Evolutionary conservation across 1,140 invertebrate species (phyloP).

Genomic region (Sminthurides bifidus): DNA sequence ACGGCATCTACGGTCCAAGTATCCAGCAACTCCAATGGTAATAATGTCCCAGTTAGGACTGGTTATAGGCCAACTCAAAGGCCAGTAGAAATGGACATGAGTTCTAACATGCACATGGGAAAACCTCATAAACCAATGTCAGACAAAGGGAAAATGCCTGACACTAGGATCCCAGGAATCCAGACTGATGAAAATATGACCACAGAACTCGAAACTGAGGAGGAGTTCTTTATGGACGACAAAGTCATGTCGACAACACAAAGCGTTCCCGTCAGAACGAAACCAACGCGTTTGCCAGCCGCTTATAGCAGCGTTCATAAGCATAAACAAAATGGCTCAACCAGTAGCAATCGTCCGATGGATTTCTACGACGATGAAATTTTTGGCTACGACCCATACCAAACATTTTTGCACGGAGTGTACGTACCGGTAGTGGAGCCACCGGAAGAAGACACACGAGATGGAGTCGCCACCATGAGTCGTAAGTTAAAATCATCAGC

Average conservation of each 20-base stretch:
- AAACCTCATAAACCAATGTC: too few relatives aligned
- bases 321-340: constrained; percentile 6
- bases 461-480: neutral
- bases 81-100: too few relatives aligned
- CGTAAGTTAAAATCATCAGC: too few relatives aligned
- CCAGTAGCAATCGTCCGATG: constrained; percentile 20
- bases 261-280: neutral
- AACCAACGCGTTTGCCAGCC: constrained; percentile 6
- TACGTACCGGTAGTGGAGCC: constrained; percentile 21
- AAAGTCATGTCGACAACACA: constrained; percentile 9
- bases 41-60: too few relatives aligned
- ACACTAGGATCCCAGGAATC: constrained; percentile 10
- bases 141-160: too few relatives aligned
- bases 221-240: neutral
- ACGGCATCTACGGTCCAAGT: too few relatives aligned
- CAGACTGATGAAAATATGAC: constrained; percentile 16
- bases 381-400: constrained; percentile 30
- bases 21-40: too few relatives aligned
- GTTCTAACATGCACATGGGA: too few relatives aligned
- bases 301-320: constrained; percentile 9
- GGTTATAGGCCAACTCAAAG: too few relatives aligned
- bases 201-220: constrained; percentile 8
- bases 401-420: constrained; percentile 31
- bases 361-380: constrained; percentile 32
- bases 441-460: neutral